Evolutionary conservation across 2,113 vertebrate genomes (phyloP).

Genomic region (Anser brachyrhynchus): DNA sequence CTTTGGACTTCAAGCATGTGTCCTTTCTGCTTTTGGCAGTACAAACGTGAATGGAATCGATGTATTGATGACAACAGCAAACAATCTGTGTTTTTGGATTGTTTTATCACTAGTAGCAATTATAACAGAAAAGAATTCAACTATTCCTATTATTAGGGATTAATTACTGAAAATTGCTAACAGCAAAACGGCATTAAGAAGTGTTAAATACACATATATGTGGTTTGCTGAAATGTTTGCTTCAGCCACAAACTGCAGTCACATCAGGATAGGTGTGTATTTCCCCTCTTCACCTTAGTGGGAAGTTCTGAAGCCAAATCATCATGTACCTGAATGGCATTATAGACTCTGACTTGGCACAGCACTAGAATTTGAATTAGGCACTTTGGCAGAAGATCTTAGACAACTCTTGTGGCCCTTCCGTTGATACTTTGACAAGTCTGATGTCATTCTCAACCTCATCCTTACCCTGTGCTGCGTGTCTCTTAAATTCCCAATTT

Average conservation of each 20-base stretch:
- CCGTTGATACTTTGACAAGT: not conserved
- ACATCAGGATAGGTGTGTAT: not conserved
- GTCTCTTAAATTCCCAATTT: not conserved
- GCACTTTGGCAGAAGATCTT: not conserved
- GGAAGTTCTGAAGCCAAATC: not conserved
- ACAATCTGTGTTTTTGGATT: not conserved
- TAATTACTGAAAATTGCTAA: not conserved
- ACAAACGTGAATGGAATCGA: not conserved
- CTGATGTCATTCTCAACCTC: not conserved
- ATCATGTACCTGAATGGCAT: not conserved
- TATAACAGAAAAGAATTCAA: not conserved
- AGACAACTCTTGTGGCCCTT: not conserved
- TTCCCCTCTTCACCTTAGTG: not conserved
- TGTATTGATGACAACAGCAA: not conserved
- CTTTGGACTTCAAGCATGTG: not conserved
- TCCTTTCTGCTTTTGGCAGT: not conserved
- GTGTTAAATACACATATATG: not conserved
- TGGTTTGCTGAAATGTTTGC: not conserved
- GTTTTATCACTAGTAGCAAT: not conserved
- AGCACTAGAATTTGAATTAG: slow-evolving; percentile 19
- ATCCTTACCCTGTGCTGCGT: not conserved
- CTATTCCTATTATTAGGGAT: not conserved
- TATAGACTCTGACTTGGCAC: not conserved
- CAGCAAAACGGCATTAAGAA: not conserved
- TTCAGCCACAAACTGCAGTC: not conserved